phyloP scores from a whole-genome alignment of 2,888 invertebrate genomes.

The Trachelus tabidus region DNA sequence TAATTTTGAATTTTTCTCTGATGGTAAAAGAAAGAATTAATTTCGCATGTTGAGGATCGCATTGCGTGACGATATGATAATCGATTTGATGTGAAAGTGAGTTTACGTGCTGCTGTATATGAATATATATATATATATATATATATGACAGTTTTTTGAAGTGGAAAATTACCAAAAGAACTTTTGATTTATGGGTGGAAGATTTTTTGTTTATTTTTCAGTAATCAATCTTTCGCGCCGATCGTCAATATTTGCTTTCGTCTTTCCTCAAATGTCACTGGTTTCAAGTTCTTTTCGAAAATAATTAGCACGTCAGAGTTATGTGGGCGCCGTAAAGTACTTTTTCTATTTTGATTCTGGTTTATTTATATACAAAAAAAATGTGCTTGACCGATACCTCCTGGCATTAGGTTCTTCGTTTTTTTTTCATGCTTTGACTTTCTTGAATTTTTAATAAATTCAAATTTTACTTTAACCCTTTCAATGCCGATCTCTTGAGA shows the following conservation, averaged over 20 bases:
- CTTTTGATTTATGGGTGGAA: neutral
- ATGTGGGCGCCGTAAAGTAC: neutral
- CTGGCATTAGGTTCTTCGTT: neutral
- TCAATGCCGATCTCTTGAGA: too few species aligned
- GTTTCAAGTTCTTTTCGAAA: neutral
- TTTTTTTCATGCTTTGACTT: too few species aligned
- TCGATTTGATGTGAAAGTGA: too few species aligned
- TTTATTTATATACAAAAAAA: neutral
- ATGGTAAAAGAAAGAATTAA: neutral
- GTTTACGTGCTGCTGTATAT: too few species aligned
- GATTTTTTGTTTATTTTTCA: neutral
- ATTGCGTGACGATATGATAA: too few species aligned
- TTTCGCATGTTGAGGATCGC: neutral
- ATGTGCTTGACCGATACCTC: neutral
- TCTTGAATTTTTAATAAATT: neutral
- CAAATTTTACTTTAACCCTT: neutral
- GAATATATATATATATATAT: too few species aligned
- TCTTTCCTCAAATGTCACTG: neutral
- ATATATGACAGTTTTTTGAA: neutral
- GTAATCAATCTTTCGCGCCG: neutral
- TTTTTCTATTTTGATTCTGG: neutral
- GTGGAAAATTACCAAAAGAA: neutral
- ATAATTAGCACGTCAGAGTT: neutral
- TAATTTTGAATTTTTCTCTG: neutral
- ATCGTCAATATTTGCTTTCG: neutral